These are phyloP conservation scores for Malurus leucopterus DNA, from an alignment of 2,797 vertebrate genomes.

Conservation along the genomic window DNA sequence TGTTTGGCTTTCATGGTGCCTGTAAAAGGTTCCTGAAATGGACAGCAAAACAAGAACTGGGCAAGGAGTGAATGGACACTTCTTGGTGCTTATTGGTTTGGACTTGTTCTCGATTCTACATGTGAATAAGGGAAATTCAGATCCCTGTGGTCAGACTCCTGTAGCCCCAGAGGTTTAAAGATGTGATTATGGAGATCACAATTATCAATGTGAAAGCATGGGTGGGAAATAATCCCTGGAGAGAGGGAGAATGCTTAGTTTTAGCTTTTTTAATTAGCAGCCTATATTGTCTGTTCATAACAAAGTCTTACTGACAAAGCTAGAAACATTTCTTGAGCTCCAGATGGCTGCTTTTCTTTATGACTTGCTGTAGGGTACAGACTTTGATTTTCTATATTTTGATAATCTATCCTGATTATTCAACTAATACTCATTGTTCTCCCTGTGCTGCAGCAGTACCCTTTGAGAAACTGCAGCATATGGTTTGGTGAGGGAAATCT, in stretches of 20 bases:
- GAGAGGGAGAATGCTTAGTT: neutral
- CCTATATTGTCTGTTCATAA: neutral
- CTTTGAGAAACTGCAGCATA: slow-evolving; percentile 25
- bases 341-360: slow-evolving; percentile 57
- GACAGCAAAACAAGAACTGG: neutral
- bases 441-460: neutral
- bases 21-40: neutral
- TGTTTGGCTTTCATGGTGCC: neutral
- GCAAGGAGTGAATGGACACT: neutral
- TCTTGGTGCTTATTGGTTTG: neutral
- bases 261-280: slow-evolving; percentile 39
- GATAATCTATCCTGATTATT: slow-evolving; percentile 60
- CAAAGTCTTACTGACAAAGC: slow-evolving; percentile 30
- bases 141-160: neutral
- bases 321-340: slow-evolving; percentile 35
- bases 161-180: neutral
- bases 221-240: neutral
- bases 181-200: neutral
- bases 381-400: slow-evolving; percentile 57
- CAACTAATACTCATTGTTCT: slow-evolving; percentile 49
- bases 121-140: neutral
- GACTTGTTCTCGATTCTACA: neutral
- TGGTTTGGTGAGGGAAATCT: neutral
- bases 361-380: slow-evolving; percentile 48
- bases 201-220: neutral